Base-by-base conservation (phyloP, 2,888 invertebrate genomes). In the Onchidella celtica region DNA sequence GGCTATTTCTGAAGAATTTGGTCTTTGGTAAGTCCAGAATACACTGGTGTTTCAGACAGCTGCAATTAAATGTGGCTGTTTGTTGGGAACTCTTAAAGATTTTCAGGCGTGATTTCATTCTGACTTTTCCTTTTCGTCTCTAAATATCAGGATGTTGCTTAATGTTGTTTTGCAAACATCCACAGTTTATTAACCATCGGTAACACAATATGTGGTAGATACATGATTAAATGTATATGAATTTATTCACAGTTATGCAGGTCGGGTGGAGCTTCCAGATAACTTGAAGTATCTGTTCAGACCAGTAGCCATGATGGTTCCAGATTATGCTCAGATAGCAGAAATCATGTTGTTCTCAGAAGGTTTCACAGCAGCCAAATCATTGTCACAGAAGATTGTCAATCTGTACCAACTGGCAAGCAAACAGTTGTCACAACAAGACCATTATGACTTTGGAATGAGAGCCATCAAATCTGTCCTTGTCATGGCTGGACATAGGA, bases 391-490 rank as follows among this genome's bases (percentile, higher is more conserved):
- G 65, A 93, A 93, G 87, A 92, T 93, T 38, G 92, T 93, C 66
- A 93, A 92, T 84, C 87, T 93, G 55, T 93, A 93, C 83, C 90
- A 93, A 84, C 86, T 93, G 74, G 92, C 93, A 55, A 92, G 91
- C 86, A 90, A 90, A 83, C 93, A 93, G 83, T 87, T 93, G 9
- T 93, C 93, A 9, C 92, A 93, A 78, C 93, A 93, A 85, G 92
- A 93, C 81, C 93, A 93, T 85, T 93, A 93, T 83, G 93, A 93
- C 85, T 93, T 93, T 87, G 93, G 93, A 40, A 92, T 93, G 92
- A 87, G 93, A 77, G 93, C 93, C 72, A 93, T 93, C 82, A 93
- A 93, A 82, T 92, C 93, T 47, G 93, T 93, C 1, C 88, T 93
- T 2, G 90, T 93, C 24, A 92, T 92, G 92, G 92, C 93, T 6